Conservation (phyloP, 2,113 vertebrate species). For the Cynoglossus semilaevis region DNA sequence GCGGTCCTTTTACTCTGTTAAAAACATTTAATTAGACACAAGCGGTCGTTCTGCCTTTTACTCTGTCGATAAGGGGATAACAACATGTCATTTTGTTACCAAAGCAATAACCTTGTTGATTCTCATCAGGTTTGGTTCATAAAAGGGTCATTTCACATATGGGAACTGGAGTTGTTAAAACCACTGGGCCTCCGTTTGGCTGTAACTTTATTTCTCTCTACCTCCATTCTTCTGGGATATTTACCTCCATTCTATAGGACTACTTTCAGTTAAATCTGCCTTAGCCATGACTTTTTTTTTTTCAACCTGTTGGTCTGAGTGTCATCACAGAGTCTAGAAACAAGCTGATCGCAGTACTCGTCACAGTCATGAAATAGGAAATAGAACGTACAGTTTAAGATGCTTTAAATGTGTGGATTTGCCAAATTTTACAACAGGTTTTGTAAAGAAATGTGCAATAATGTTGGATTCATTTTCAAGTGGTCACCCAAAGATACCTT, state of each 20-base stretch:
- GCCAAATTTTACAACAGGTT: slow-evolving; percentile 58
- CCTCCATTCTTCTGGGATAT: slow-evolving; percentile 22
- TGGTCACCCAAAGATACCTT: slow-evolving; percentile 4
- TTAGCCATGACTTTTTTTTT: slow-evolving; percentile 1
- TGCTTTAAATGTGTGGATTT: slow-evolving; percentile 40
- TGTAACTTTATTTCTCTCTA: slow-evolving; percentile 16
- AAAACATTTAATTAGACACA: background rate
- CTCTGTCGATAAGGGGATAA: background rate
- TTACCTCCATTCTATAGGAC: slow-evolving; percentile 1
- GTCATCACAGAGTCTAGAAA: slow-evolving; percentile 40
- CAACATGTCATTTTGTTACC: slow-evolving; percentile 24
- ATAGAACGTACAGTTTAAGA: slow-evolving; percentile 7
- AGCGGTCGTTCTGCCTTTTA: background rate
- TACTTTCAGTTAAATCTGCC: slow-evolving; percentile 23
- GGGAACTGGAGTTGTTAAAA: background rate
- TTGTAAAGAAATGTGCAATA: slow-evolving; percentile 57
- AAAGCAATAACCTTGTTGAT: slow-evolving; percentile 57
- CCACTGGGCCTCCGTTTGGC: slow-evolving; percentile 24
- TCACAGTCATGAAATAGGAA: slow-evolving; percentile 6
- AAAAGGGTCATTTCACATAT: background rate
- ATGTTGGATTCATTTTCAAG: slow-evolving; percentile 30
- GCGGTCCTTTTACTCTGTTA: slow-evolving; percentile 1
- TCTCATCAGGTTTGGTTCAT: slow-evolving; percentile 13
- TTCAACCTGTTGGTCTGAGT: slow-evolving; percentile 31
- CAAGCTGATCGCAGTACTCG: slow-evolving; percentile 2